Percentiles rank a stretch among this genome's conserved stretches.
These are phyloP conservation scores for Empis livida DNA, from an alignment of 2,888 invertebrate species.

Conservation along the genomic window DNA sequence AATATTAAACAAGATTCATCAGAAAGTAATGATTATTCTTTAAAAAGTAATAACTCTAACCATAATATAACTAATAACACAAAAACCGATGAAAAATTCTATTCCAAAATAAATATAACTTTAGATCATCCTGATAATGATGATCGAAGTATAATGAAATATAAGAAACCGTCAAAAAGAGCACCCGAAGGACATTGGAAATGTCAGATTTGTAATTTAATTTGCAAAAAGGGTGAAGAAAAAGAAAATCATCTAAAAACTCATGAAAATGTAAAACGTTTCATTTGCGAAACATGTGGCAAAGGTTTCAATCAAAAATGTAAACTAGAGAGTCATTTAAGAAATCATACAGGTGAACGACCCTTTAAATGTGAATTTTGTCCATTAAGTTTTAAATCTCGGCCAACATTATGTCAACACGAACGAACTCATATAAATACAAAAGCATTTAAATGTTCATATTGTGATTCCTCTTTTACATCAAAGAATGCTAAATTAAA, in stretches of 20 bases:
- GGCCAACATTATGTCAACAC: neutral
- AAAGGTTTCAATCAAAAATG: neutral
- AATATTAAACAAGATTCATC: too few relatives aligned
- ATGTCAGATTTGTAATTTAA: neutral
- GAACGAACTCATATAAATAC: neutral
- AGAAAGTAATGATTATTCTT: too few relatives aligned
- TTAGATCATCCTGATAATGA: too few relatives aligned
- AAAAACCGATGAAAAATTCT: too few relatives aligned
- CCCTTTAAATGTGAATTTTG: neutral
- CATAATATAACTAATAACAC: too few relatives aligned
- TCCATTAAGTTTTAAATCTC: neutral
- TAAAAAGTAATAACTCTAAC: too few relatives aligned
- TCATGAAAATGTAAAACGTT: neutral
- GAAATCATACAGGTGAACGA: neutral
- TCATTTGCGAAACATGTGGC: neutral
- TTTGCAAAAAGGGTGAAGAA: neutral
- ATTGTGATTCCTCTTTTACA: neutral
- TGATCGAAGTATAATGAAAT: too few relatives aligned
- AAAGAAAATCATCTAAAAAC: neutral
- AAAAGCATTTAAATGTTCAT: neutral
- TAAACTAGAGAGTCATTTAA: neutral
- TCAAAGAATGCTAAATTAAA: neutral
- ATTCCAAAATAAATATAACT: too few relatives aligned
- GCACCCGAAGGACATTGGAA: neutral
- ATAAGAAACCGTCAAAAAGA: too few relatives aligned